Evolutionary conservation across 2,888 invertebrate species (phyloP).

Genomic region (Amiota communis): DNA sequence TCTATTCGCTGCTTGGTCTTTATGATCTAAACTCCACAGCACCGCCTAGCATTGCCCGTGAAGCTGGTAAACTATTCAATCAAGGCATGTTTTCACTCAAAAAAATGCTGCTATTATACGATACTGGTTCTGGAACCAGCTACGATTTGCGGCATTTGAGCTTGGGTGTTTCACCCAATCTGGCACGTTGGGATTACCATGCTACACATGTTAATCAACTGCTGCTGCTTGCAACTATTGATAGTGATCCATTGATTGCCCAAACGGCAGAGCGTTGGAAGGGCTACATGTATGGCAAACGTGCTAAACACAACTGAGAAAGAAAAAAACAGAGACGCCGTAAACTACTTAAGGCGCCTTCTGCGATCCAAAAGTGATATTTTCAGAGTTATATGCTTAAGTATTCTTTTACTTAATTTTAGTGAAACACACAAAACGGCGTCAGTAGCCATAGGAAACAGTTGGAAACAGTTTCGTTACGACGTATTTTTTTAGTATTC

Average conservation of each 20-base stretch:
- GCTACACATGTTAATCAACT: conserved; percentile 98
- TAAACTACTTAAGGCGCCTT: not conserved
- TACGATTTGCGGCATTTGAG: conserved; percentile 97
- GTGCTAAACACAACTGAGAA: conserved; percentile 91
- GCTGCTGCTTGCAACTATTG: conserved; percentile 88
- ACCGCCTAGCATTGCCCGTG: conserved; percentile 79
- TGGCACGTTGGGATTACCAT: conserved; percentile 99
- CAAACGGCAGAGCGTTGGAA: conserved; percentile 94
- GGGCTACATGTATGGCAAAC: conserved; percentile 95
- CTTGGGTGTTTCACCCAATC: conserved; percentile 88
- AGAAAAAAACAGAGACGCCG: conserved; percentile 43
- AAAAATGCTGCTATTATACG: conserved; percentile 89
- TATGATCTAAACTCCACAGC: conserved; percentile 93
- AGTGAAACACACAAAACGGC: not conserved
- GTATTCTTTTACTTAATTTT: conserved; percentile 17
- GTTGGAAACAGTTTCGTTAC: not conserved
- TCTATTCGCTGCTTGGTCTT: conserved; percentile 95
- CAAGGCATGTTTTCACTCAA: conserved; percentile 92
- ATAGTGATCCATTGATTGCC: conserved; percentile 85
- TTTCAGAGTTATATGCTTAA: conserved; percentile 19
- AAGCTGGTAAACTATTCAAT: conserved; percentile 84
- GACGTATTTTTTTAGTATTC: not conserved
- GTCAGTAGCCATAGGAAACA: not conserved
- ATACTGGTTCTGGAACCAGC: conserved; percentile 95
- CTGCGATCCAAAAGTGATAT: conserved; percentile 12